phyloP scores from a whole-genome alignment of 2,113 vertebrate species.

The Megaceryle maxima region DNA sequence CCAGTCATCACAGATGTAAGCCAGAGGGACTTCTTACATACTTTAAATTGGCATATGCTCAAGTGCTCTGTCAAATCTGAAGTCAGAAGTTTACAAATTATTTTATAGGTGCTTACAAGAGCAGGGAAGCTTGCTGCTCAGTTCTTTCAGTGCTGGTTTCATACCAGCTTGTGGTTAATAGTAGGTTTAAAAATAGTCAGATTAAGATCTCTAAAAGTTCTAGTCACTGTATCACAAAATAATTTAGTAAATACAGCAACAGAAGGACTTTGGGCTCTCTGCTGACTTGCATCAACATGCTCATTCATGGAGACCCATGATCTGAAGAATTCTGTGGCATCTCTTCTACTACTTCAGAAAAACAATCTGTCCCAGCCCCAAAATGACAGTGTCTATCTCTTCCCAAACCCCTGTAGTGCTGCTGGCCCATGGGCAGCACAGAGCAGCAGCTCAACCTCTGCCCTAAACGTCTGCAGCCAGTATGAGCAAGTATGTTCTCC shows the following conservation, averaged over 20 bases:
- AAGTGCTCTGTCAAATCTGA: not conserved
- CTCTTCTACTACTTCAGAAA: not conserved
- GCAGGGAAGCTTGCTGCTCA: not conserved
- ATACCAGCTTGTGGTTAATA: not conserved
- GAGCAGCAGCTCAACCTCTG: not conserved
- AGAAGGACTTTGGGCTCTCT: not conserved
- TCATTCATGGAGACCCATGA: not conserved
- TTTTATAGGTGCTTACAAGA: not conserved
- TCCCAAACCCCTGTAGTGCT: not conserved
- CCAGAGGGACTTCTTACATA: not conserved
- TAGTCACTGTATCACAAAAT: not conserved
- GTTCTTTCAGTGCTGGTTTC: not conserved
- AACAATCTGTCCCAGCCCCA: accelerated
- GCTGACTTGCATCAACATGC: not conserved
- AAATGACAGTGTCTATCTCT: not conserved
- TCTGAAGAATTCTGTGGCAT: not conserved
- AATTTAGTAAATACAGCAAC: not conserved
- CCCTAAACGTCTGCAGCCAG: not conserved
- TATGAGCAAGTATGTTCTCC: not conserved
- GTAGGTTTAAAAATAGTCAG: not conserved
- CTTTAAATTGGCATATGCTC: not conserved
- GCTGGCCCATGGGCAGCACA: not conserved
- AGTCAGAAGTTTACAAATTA: not conserved
- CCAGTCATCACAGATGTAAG: not conserved
- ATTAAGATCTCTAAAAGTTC: not conserved